Base-by-base conservation (phyloP, 2,888 invertebrate genomes). In the Andrena bicolor region DNA sequence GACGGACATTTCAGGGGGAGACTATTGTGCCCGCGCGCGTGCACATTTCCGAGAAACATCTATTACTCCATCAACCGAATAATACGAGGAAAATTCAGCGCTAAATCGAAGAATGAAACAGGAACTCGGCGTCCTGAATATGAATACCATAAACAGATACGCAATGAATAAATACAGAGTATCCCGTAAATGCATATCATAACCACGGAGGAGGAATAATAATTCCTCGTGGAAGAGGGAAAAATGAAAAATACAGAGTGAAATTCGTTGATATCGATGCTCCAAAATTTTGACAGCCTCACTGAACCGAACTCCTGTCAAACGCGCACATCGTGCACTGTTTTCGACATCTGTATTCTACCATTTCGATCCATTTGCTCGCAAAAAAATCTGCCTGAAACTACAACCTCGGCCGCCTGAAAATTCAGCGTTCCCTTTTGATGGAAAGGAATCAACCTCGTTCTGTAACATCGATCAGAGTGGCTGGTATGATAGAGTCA, bases 401-500 rank as follows among this genome's bases (percentile, higher is more conserved):
- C 16, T 41, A 4, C 4, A 0, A 41, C 41, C 41, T 16, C 16
- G 41, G 4, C 41, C 16, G 1, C 41, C 4, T 5, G 41, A 41
- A 41, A 41, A 41, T 41, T 41, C 41, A 41, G 16, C 41, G 16
- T 16, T 41, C 16, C 41, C 41, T 41, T 13, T 16, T 16, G 4
- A 41, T 26, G 35, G 70, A 61, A 13, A 32, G 48, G n/a, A 66
- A 53, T 51, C 32, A n/a, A n/a, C 41, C 48, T 61, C 49, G 23
- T 76, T 71, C 71, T 41, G 56, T 48, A 49, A 48, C 63, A 71
- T 76, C 72, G 77, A 63, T 58, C 49, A 56, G 16, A 63, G 58
- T n/a, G 35, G 30, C 16, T 49, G 26, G 72, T 65, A 16, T 7
- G 41, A 8, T 63, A 60, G 63, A 41, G 16, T 41, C 41, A 41